Conservation (phyloP, 2,113 vertebrate genomes). For the Hemiscyllium ocellatum region DNA sequence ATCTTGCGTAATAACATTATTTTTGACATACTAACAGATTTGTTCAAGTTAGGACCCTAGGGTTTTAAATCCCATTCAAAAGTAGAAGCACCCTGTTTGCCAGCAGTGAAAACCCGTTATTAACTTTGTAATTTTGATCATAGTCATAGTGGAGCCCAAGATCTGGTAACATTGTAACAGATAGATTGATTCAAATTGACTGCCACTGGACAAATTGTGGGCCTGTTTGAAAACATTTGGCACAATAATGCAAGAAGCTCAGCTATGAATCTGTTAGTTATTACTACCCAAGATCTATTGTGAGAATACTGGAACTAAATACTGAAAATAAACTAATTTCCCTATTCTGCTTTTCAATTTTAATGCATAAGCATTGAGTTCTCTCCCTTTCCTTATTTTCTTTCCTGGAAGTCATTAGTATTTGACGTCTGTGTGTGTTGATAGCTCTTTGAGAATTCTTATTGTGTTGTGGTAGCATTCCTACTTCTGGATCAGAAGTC, state of each 20-base stretch:
- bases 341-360: neutral
- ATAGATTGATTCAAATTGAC: neutral
- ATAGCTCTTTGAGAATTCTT: neutral
- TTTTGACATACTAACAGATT: neutral
- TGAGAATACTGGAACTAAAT: neutral
- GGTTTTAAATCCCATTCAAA: neutral
- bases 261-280: neutral
- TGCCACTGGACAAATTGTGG: neutral
- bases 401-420: neutral
- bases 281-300: neutral
- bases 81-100: neutral
- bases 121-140: neutral
- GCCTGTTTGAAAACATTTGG: neutral
- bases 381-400: neutral
- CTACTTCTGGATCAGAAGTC: no score
- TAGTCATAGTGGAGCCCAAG: neutral
- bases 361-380: neutral
- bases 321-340: neutral
- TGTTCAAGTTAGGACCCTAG: neutral
- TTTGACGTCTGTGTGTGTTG: neutral
- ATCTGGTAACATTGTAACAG: neutral
- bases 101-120: neutral
- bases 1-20: neutral
- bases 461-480: no score
- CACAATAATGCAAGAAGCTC: neutral